Evolutionary conservation across 2,797 vertebrate genomes (phyloP).

Genomic region (Luscinia luscinia): DNA sequence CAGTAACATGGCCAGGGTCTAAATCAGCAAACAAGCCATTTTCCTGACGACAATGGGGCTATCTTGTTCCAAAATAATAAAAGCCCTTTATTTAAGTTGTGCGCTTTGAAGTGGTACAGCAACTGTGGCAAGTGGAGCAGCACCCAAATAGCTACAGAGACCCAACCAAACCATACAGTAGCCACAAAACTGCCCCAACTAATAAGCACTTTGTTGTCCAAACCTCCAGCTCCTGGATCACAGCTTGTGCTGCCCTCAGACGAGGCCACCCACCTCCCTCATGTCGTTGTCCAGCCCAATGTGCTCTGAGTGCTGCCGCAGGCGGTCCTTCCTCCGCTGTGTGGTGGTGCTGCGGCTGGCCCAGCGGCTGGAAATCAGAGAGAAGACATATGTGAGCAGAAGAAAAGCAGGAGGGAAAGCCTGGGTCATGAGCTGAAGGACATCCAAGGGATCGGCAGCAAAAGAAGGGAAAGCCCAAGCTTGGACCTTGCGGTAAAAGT

Average conservation of each 20-base stretch:
- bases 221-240: background rate
- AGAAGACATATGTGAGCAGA: background rate
- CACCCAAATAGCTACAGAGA: background rate
- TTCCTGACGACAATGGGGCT: background rate
- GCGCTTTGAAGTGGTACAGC: background rate
- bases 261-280: constrained; percentile 81
- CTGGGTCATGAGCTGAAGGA: background rate
- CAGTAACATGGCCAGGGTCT: background rate
- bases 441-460: fast-evolving
- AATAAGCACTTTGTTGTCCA: background rate
- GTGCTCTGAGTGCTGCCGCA: constrained; percentile 82
- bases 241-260: fast-evolving
- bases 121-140: background rate
- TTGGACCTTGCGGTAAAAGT: fast-evolving
- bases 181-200: background rate
- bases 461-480: background rate
- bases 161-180: background rate
- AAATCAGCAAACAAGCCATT: background rate
- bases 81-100: background rate
- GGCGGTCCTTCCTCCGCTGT: constrained; percentile 85
- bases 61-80: background rate
- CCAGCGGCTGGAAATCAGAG: constrained; percentile 81
- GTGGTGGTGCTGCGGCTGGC: constrained; percentile 85
- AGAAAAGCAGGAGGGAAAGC: background rate
- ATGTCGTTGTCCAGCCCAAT: constrained; percentile 87